These are phyloP conservation scores for Stichopus chloronotus DNA, from an alignment of 35 echinoderm and acorn worm species.

Conservation along the genomic window DNA sequence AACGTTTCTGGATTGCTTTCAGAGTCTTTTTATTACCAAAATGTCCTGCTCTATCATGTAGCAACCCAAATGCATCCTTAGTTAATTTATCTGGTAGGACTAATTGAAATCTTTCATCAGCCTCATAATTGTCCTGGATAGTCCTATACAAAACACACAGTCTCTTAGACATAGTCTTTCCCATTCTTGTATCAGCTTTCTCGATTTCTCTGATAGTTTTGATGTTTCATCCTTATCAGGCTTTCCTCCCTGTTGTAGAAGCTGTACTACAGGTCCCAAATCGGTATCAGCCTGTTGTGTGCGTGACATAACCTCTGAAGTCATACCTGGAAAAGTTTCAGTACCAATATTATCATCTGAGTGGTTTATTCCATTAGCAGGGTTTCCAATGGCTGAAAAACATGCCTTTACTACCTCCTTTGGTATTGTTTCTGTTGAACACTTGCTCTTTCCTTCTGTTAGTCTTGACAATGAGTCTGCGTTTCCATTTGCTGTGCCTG, in stretches of 20 bases:
- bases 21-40: slow-evolving; percentile 19
- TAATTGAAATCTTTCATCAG: background rate
- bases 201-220: background rate
- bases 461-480: slow-evolving; percentile 66
- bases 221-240: background rate
- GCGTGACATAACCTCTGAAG: background rate
- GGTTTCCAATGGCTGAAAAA: background rate
- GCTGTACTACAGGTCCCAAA: background rate
- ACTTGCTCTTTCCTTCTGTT: background rate
- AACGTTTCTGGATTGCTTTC: slow-evolving; percentile 9
- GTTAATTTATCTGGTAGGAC: slow-evolving; percentile 2
- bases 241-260: background rate
- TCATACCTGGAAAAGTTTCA: slow-evolving; percentile 23
- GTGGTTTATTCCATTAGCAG: background rate
- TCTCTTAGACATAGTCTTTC: background rate
- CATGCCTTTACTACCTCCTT: background rate
- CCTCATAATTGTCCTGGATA: background rate
- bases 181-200: background rate
- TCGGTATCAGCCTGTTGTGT: background rate
- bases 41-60: slow-evolving; percentile 36
- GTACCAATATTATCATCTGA: background rate
- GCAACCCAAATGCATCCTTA: background rate
- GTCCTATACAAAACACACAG: background rate
- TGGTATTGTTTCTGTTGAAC: background rate
- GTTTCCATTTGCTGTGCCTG: slow-evolving; percentile 55